Conservation (phyloP, 2,888 invertebrate genomes). For the Drosophila melanosoma region DNA sequence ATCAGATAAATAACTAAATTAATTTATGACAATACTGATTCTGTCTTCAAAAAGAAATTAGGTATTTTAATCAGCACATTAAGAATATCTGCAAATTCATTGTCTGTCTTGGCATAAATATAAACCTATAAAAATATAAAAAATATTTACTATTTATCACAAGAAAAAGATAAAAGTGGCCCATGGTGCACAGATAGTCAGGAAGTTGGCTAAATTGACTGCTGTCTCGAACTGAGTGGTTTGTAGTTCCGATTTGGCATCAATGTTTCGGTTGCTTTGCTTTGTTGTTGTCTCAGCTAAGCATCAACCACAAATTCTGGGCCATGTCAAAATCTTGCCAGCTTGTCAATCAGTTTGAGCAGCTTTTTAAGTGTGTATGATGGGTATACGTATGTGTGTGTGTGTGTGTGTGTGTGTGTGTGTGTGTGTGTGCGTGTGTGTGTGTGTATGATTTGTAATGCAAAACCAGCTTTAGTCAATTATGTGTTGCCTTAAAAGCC, state of each 20-base stretch:
- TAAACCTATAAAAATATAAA: not conserved
- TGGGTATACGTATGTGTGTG: constrained; percentile 11
- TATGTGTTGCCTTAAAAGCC: constrained; percentile 54
- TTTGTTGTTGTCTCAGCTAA: constrained; percentile 25
- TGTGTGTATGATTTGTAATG: constrained; percentile 49
- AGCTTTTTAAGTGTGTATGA: constrained; percentile 19
- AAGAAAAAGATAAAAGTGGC: not conserved
- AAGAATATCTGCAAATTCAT: not conserved
- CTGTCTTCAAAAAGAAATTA: not conserved
- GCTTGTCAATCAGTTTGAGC: constrained; percentile 57
- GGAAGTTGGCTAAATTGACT: constrained; percentile 54
- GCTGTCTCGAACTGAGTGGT: constrained; percentile 15
- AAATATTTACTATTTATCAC: not conserved
- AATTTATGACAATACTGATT: not conserved
- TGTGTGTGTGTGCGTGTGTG: constrained; percentile 10
- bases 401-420: constrained; percentile 25
- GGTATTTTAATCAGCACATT: not conserved
- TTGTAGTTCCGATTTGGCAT: constrained; percentile 40
- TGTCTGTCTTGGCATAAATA: not conserved
- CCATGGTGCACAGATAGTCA: constrained; percentile 26
- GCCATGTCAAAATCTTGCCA: constrained; percentile 46
- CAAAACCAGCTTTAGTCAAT: constrained; percentile 57
- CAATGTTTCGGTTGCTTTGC: constrained; percentile 45
- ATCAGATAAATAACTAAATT: not conserved
- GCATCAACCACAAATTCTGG: constrained; percentile 40